phyloP scores from a whole-genome alignment of 2,797 vertebrate genomes.

The Coilia nasus region DNA sequence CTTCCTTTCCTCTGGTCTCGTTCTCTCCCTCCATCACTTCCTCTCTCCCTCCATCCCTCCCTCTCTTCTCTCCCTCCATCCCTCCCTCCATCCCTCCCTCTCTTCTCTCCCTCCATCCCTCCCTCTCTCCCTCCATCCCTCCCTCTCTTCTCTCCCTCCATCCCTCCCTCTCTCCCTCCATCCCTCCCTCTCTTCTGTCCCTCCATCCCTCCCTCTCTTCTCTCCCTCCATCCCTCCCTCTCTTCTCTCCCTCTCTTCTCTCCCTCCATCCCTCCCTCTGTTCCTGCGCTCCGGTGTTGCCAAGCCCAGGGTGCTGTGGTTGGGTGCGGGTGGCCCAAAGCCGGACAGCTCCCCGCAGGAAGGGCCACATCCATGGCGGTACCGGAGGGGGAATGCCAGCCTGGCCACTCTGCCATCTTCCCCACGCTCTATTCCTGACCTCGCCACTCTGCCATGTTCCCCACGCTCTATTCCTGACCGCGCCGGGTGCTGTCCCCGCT shows the following conservation, averaged over 20 bases:
- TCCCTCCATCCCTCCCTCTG: no score
- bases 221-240: no score
- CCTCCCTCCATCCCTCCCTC: neutral
- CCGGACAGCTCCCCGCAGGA: slow-evolving; percentile 49
- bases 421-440: slow-evolving; percentile 11
- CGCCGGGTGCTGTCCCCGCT: neutral
- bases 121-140: neutral
- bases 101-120: neutral
- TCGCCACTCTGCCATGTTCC: slow-evolving; percentile 41
- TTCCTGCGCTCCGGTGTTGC: slow-evolving; percentile 2
- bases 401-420: slow-evolving; percentile 36
- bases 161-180: no score
- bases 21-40: no score
- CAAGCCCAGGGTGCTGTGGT: slow-evolving; percentile 60
- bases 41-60: no score
- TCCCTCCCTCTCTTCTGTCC: no score
- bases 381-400: slow-evolving; percentile 43
- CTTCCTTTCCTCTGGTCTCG: no score
- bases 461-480: neutral
- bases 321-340: slow-evolving; percentile 56
- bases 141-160: no score
- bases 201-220: no score
- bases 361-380: slow-evolving; percentile 61
- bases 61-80: no score
- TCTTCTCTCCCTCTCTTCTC: no score